Evolutionary conservation across 2,113 vertebrate species (phyloP).

Genomic region (Ammospiza caudacuta): DNA sequence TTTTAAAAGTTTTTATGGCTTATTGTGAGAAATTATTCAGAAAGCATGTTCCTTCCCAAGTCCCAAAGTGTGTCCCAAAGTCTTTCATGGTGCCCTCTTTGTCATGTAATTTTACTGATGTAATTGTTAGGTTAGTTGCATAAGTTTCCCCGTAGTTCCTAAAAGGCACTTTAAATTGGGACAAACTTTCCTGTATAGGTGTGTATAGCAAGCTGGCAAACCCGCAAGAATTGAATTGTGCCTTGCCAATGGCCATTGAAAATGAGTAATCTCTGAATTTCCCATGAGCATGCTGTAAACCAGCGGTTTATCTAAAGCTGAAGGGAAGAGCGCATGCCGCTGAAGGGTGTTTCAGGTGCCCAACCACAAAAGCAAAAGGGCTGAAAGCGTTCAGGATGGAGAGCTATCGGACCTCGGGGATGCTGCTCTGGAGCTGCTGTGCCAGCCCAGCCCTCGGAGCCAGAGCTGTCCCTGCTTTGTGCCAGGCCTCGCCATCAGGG

Average conservation of each 20-base stretch:
- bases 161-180: neutral
- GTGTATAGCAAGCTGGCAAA: neutral
- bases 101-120: neutral
- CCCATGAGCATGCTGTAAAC: neutral
- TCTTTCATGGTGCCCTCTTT: neutral
- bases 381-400: neutral
- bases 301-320: neutral
- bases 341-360: no score
- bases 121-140: neutral
- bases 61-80: neutral
- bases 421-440: neutral
- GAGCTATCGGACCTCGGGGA: neutral
- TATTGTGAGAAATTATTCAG: neutral
- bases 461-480: neutral
- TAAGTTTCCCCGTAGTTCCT: neutral
- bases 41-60: neutral
- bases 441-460: neutral
- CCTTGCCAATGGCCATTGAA: fast-evolving
- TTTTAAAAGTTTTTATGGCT: neutral
- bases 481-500: neutral
- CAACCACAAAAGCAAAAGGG: neutral
- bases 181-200: neutral
- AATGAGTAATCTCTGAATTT: neutral
- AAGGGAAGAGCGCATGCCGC: neutral
- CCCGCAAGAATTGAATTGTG: neutral